phyloP scores from a whole-genome alignment of 2,113 vertebrate species.

The Lucifuga dentata region DNA sequence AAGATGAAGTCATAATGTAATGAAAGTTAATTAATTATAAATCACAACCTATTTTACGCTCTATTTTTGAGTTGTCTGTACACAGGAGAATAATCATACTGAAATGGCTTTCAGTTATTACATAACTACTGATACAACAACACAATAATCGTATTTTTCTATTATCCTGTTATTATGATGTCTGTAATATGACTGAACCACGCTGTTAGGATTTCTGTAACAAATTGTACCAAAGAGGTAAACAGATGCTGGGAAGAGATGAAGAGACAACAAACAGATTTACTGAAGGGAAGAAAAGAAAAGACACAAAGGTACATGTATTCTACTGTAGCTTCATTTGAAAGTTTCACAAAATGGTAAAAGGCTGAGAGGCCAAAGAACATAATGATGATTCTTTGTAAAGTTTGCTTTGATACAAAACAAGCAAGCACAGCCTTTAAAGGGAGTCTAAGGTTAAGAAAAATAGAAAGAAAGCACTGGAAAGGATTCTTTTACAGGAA shows the following conservation, averaged over 20 bases:
- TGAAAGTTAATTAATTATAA: too few relatives aligned
- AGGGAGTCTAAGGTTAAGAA: conserved; percentile 18
- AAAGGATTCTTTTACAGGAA: not conserved
- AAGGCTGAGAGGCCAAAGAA: conserved; percentile 34
- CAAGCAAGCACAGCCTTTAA: conserved; percentile 49
- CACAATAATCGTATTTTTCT: too few relatives aligned
- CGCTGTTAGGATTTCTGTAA: too few relatives aligned
- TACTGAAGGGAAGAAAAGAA: not conserved
- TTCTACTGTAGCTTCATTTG: not conserved
- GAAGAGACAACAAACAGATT: not conserved
- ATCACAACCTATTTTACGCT: not conserved
- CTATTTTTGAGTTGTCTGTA: too few relatives aligned
- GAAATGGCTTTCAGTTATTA: not conserved
- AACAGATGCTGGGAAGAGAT: not conserved
- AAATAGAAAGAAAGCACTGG: conserved; percentile 12
- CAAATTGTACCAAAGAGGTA: not conserved
- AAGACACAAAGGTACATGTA: not conserved
- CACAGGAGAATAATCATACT: too few relatives aligned
- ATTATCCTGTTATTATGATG: too few relatives aligned
- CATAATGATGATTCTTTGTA: conserved; percentile 19
- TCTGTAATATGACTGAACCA: too few relatives aligned
- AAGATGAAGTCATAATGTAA: too few relatives aligned
- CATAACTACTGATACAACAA: not conserved
- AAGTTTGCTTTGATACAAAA: conserved; percentile 31
- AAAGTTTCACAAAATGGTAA: conserved; percentile 40